Evolutionary conservation across 2,888 invertebrate genomes (phyloP).

Genomic region (Drosophila kanekoi): DNA sequence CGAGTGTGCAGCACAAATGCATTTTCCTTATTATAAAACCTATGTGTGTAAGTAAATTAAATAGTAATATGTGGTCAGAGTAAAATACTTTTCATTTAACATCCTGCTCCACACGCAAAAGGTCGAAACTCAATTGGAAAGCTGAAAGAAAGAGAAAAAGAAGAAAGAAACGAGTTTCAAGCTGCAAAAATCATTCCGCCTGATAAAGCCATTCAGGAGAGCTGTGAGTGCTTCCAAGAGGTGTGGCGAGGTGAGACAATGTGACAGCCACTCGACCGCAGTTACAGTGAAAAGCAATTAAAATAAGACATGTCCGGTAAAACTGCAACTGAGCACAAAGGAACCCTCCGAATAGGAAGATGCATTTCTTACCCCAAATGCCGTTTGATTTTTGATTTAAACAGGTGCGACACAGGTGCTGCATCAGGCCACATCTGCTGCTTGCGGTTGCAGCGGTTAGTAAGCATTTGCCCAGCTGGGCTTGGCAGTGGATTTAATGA

Average conservation of each 20-base stretch:
- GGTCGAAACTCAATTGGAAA: constrained; percentile 39
- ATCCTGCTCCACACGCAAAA: constrained; percentile 16
- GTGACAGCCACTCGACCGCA: constrained; percentile 56
- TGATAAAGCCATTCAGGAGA: constrained; percentile 34
- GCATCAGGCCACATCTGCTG: constrained; percentile 16
- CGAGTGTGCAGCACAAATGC: constrained; percentile 67
- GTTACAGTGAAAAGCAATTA: constrained; percentile 74
- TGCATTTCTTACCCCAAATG: constrained; percentile 2
- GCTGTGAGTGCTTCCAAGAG: constrained; percentile 6
- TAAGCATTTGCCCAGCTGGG: not conserved
- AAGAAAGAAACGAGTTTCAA: not conserved
- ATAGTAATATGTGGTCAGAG: constrained; percentile 10
- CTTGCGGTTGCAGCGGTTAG: constrained; percentile 13
- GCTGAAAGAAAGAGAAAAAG: constrained; percentile 13
- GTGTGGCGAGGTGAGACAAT: constrained; percentile 5
- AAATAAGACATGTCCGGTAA: constrained; percentile 54
- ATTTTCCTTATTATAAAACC: constrained; percentile 65
- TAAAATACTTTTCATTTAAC: constrained; percentile 36
- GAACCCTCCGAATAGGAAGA: constrained; percentile 1
- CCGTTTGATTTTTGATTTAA: constrained; percentile 26
- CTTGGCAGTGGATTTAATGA: constrained; percentile 13
- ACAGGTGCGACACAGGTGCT: not conserved
- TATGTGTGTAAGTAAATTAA: constrained; percentile 45
- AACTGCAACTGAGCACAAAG: constrained; percentile 7
- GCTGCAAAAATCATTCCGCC: constrained; percentile 18